These are phyloP conservation scores for Hypolimnas misippus DNA, from an alignment of 2,888 invertebrate species.

Conservation along the genomic window DNA sequence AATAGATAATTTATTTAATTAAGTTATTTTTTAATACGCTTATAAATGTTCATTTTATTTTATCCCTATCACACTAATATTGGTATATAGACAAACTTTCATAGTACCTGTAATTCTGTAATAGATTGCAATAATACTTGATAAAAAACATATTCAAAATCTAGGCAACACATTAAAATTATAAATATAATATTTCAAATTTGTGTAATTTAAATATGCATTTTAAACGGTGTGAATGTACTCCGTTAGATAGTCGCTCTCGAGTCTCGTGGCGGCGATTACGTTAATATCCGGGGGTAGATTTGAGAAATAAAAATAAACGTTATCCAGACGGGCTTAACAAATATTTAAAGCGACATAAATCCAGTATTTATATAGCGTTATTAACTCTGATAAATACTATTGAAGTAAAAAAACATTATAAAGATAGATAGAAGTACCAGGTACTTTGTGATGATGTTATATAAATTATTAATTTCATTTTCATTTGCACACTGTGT, in stretches of 20 bases:
- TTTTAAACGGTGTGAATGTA: slow-evolving; percentile 50
- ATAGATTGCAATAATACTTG: too few relatives aligned
- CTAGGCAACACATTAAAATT: neutral
- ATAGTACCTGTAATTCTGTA: too few relatives aligned
- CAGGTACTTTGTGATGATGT: too few relatives aligned
- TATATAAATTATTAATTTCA: neutral
- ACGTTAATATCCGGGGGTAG: slow-evolving; percentile 71
- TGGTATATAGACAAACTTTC: too few relatives aligned
- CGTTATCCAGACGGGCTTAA: slow-evolving; percentile 59
- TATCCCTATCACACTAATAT: too few relatives aligned
- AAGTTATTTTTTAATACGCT: neutral
- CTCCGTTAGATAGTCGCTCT: slow-evolving; percentile 50
- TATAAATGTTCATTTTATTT: neutral
- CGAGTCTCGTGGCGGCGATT: slow-evolving; percentile 70
- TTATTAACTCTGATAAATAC: too few relatives aligned
- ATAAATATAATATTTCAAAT: neutral
- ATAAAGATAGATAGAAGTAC: too few relatives aligned
- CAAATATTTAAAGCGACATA: slow-evolving; percentile 61
- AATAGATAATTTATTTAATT: too few relatives aligned
- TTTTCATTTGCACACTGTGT: too few relatives aligned
- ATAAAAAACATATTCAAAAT: too few relatives aligned
- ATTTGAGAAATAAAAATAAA: slow-evolving; percentile 78
- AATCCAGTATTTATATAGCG: slow-evolving; percentile 3
- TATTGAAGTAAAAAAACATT: too few relatives aligned
- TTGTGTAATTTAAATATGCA: neutral